Evolutionary conservation across 2,888 invertebrate species (phyloP).

Genomic region (Rhamphomyia laevipes): DNA sequence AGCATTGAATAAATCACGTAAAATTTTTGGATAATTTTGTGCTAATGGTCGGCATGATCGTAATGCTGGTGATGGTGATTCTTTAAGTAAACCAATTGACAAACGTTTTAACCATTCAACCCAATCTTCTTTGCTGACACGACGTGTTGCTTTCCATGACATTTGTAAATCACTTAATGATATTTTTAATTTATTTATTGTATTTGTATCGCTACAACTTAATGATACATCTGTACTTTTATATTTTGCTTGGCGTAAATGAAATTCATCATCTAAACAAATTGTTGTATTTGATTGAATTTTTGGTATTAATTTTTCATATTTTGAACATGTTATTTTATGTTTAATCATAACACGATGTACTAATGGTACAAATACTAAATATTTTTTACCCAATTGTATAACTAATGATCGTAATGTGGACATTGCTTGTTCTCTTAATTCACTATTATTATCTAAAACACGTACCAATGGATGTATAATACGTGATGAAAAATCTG

Average conservation of each 20-base stretch:
- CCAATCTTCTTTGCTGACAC: constrained; percentile 98
- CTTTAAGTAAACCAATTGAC: constrained; percentile 85
- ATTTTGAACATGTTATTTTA: constrained; percentile 62
- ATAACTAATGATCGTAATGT: constrained; percentile 76
- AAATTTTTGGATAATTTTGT: constrained; percentile 89
- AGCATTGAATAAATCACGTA: constrained; percentile 93
- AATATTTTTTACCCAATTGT: constrained; percentile 82
- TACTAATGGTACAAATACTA: constrained; percentile 85
- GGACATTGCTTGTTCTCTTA: constrained; percentile 76
- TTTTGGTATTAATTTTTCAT: constrained; percentile 66
- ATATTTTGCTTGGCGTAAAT: constrained; percentile 50
- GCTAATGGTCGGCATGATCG: constrained; percentile 86
- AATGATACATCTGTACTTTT: constrained; percentile 60
- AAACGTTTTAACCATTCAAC: constrained; percentile 89
- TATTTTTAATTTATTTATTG: constrained; percentile 70
- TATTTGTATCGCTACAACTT: constrained; percentile 54
- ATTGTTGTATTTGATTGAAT: constrained; percentile 61
- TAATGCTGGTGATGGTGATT: constrained; percentile 90
- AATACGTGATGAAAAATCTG: constrained; percentile 83
- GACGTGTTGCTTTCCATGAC: constrained; percentile 83
- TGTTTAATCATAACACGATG: constrained; percentile 72
- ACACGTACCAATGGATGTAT: constrained; percentile 88
- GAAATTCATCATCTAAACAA: constrained; percentile 63
- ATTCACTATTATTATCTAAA: constrained; percentile 65
- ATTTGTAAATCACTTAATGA: constrained; percentile 73